These are phyloP conservation scores for Parazoanthus darwini DNA, from an alignment of 92 coral and sea anemone genomes.

Conservation along the genomic window DNA sequence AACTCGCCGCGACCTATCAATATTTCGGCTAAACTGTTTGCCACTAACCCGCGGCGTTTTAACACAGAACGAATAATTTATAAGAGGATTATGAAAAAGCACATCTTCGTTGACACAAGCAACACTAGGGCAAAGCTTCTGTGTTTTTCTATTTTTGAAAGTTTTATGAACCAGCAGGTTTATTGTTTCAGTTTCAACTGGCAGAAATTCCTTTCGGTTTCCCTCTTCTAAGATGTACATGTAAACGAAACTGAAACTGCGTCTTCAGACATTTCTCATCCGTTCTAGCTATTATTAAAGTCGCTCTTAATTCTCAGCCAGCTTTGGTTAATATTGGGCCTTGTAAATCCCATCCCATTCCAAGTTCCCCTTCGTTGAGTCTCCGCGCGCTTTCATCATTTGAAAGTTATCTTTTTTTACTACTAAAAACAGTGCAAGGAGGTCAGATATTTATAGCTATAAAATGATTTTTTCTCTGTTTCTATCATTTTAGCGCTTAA, in stretches of 20 bases:
- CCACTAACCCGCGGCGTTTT: conserved; percentile 28
- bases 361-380: no score
- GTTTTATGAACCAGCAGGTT: not conserved
- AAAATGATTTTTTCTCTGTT: not conserved
- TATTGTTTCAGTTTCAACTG: not conserved
- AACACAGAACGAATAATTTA: not conserved
- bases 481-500: not conserved
- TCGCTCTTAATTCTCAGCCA: not conserved
- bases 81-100: conserved; percentile 24
- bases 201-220: not conserved
- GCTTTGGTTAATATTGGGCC: not conserved
- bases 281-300: not conserved
- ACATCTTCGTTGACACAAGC: not conserved
- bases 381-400: no score
- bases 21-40: not conserved
- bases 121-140: not conserved
- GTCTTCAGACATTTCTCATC: not conserved
- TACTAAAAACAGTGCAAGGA: not conserved
- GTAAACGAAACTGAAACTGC: not conserved
- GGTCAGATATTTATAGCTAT: not conserved
- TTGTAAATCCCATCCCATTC: no score
- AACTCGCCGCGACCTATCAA: not conserved
- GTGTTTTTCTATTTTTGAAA: not conserved
- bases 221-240: not conserved
- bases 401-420: not conserved